Evolutionary conservation across 1,140 invertebrate genomes (phyloP), one percentile per base, ranked within the genome.

Genomic region (Drosophila tani): DNA sequence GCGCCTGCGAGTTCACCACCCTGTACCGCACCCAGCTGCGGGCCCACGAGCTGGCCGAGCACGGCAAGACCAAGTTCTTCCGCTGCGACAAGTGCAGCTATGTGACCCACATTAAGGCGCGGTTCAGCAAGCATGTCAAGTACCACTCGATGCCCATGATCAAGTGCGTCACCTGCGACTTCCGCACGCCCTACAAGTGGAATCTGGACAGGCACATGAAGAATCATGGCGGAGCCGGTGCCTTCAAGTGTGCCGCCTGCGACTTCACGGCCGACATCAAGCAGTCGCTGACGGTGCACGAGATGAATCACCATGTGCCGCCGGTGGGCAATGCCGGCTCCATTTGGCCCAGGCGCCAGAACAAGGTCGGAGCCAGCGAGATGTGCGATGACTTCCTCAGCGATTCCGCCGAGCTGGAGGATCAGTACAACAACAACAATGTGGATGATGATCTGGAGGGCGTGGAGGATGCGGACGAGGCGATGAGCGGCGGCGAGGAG

Each of bases 121-220:
- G 98, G 50, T 98, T 96, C 91, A 98, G 97, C 38, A 98, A 98
- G 92, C 98, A 99, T 91, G 96, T 98, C n/a, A 98, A 98, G 86
- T 98, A 98, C 88, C 97, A 98, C 93, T 97, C 96, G 43, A 97
- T 98, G 96, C 97, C 97, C 57, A 97, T 97, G 95, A 97, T 98
- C 74, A 98, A 98, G 92, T 99, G 98, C 93, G 96, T 96, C 49
- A 96, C 96, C 86, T 99, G 98, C 93, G 97, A 98, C 84, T 99
- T 99, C 92, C 95, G 96, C 57, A 98, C 98, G 9, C 96, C 98
- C 7, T 93, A 93, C 75, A 93, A 93, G 38, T 93, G 92, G 92
- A 98, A 98, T 93, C 94, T 98, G 92, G 98, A 99, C 90, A 94
- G 98, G 15, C 98, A 99, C 91, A 97, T 97, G 93, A 96, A 97